These are phyloP conservation scores for Numenius phaeopus DNA, from an alignment of 2,797 vertebrate species.

Conservation along the genomic window DNA sequence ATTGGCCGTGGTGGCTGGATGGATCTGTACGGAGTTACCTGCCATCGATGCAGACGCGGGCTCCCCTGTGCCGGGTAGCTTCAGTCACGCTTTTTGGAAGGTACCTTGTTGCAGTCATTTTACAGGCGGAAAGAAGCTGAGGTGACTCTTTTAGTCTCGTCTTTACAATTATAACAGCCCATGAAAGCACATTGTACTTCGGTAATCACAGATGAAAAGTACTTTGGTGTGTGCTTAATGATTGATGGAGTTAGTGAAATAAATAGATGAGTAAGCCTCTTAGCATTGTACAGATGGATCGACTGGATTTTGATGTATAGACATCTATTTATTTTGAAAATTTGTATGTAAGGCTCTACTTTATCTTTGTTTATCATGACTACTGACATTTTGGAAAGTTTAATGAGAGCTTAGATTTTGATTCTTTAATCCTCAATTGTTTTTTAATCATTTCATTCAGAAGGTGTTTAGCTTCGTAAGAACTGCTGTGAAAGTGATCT, in stretches of 20 bases:
- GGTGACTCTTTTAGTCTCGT: background rate
- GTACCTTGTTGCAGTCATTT: background rate
- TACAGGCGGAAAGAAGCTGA: background rate
- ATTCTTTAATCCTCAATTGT: conserved; percentile 23
- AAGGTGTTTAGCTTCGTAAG: conserved; percentile 41
- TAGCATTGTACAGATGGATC: background rate
- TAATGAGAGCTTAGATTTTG: background rate
- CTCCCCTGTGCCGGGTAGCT: background rate
- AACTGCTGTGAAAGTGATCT: conserved; percentile 40
- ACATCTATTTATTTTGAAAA: background rate
- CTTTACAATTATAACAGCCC: background rate
- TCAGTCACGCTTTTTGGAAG: background rate
- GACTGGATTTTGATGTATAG: background rate
- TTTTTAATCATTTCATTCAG: conserved; percentile 21
- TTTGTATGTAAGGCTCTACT: background rate
- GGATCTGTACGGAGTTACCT: background rate
- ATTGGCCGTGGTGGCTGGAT: background rate
- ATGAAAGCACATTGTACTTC: background rate
- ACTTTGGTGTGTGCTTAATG: background rate
- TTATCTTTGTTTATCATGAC: background rate
- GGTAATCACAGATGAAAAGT: background rate
- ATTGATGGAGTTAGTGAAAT: background rate
- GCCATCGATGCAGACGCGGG: background rate
- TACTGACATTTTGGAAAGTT: background rate
- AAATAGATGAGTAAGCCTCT: background rate